These are phyloP conservation scores for Steinernema carpocapsae DNA, from an alignment of 2,888 invertebrate genomes.

Conservation along the genomic window DNA sequence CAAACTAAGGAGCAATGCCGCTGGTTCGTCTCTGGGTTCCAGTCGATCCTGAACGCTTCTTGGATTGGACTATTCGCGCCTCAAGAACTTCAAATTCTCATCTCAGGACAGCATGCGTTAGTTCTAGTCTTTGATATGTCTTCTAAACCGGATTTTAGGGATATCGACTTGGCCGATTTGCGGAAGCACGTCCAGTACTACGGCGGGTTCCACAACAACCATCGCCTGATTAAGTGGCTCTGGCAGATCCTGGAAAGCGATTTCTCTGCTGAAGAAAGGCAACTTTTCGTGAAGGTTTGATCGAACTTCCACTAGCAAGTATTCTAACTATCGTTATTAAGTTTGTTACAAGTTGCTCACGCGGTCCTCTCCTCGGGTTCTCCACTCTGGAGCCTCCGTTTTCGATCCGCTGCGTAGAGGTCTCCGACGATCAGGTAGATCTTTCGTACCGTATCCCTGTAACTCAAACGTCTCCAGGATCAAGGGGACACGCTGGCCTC, in stretches of 20 bases:
- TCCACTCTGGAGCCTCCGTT: slow-evolving; percentile 93
- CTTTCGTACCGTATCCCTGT: too few relatives aligned
- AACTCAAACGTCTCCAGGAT: slow-evolving; percentile 69
- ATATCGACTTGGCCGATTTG: slow-evolving; percentile 89
- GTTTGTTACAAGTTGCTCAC: slow-evolving; percentile 96
- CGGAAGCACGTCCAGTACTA: slow-evolving; percentile 93
- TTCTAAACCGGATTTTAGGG: slow-evolving; percentile 75
- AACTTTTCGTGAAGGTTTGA: slow-evolving; percentile 84
- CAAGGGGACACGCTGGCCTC: slow-evolving; percentile 80
- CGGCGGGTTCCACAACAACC: slow-evolving; percentile 94
- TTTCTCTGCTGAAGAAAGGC: slow-evolving; percentile 87
- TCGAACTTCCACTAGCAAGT: neutral
- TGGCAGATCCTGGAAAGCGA: slow-evolving; percentile 97
- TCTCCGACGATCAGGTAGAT: slow-evolving; percentile 82
- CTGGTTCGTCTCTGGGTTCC: slow-evolving; percentile 93
- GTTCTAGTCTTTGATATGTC: neutral
- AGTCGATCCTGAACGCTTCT: slow-evolving; percentile 86
- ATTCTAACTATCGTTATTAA: slow-evolving; percentile 76
- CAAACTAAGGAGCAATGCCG: slow-evolving; percentile 96
- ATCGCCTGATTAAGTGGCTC: slow-evolving; percentile 90
- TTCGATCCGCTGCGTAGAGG: slow-evolving; percentile 97
- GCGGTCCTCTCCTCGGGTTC: slow-evolving; percentile 93
- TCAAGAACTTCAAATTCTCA: slow-evolving; percentile 91
- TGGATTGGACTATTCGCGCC: slow-evolving; percentile 94
- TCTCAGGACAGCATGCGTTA: slow-evolving; percentile 80